Conservation (phyloP, 1,140 invertebrate species). For the Hylaeus anthracinus region DNA sequence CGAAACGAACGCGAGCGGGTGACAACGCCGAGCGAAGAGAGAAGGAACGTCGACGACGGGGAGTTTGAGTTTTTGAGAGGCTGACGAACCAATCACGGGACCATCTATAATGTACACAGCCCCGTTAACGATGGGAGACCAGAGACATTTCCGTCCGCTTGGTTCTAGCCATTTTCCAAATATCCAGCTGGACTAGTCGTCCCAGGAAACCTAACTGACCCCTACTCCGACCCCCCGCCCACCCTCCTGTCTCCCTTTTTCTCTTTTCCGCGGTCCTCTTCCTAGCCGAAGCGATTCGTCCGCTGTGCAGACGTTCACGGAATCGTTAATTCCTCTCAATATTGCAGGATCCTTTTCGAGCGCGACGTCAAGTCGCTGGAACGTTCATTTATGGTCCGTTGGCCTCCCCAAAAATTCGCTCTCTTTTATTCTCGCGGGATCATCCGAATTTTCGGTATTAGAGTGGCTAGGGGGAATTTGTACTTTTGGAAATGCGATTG, state of each 20-base stretch:
- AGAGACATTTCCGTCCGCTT: slow-evolving; percentile 62
- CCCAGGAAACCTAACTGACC: slow-evolving; percentile 53
- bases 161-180: slow-evolving; percentile 67
- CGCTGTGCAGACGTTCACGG: slow-evolving; percentile 56
- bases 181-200: slow-evolving; percentile 62
- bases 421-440: not conserved
- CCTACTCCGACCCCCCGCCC: not conserved
- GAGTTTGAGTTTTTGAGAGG: slow-evolving; percentile 72
- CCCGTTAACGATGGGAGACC: slow-evolving; percentile 70
- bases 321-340: slow-evolving; percentile 74
- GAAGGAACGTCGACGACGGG: slow-evolving; percentile 17
- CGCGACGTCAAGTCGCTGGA: slow-evolving; percentile 57
- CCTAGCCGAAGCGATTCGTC: slow-evolving; percentile 47
- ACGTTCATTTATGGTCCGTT: not conserved
- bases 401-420: not conserved
- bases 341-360: slow-evolving; percentile 68
- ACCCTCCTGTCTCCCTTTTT: slow-evolving; percentile 40
- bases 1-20: slow-evolving; percentile 38
- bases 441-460: not conserved
- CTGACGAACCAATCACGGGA: slow-evolving; percentile 76
- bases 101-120: slow-evolving; percentile 78
- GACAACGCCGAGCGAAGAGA: slow-evolving; percentile 48
- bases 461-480: not conserved
- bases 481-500: too few species aligned
- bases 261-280: slow-evolving; percentile 57